Conservation (phyloP, 2,888 invertebrate species). For the Drosophila aldrichi region DNA sequence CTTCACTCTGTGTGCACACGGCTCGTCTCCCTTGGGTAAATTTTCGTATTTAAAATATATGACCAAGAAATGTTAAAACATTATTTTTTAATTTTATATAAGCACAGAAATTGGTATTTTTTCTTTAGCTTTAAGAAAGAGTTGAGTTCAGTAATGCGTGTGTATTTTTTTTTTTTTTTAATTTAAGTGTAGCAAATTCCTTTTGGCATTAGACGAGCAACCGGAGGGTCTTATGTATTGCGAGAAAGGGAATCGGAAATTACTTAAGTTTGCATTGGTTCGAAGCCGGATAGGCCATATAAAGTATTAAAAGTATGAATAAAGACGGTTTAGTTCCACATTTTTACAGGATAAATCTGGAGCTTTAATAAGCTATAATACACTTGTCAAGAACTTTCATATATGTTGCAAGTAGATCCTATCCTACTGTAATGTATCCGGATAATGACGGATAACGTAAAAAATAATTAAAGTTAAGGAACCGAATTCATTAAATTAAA, state of each 20-base stretch:
- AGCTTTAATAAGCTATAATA: too few species aligned
- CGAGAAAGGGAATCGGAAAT: too few species aligned
- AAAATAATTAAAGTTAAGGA: background rate
- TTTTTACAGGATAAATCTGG: too few species aligned
- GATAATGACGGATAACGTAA: background rate
- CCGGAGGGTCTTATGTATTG: too few species aligned
- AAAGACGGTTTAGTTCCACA: too few species aligned
- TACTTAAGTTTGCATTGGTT: too few species aligned
- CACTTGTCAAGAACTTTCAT: too few species aligned
- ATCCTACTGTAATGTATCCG: background rate
- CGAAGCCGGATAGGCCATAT: background rate
- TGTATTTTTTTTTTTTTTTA: background rate
- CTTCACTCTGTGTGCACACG: constrained; percentile 28
- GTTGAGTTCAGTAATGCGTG: constrained; percentile 2
- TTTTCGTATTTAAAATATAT: constrained; percentile 77
- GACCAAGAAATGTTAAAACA: constrained; percentile 73
- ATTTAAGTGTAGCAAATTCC: constrained; percentile 3
- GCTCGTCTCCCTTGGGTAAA: constrained; percentile 71
- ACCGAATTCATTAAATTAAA: background rate
- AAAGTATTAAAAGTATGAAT: background rate
- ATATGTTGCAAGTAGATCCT: background rate
- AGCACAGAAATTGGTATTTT: constrained; percentile 37
- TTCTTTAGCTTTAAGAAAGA: background rate
- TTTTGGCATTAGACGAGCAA: background rate
- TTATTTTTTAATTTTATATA: constrained; percentile 73